Percentiles rank a stretch among this genome's conserved stretches.
Evolutionary conservation across 2,113 vertebrate genomes (phyloP).

Genomic region (Columba livia): DNA sequence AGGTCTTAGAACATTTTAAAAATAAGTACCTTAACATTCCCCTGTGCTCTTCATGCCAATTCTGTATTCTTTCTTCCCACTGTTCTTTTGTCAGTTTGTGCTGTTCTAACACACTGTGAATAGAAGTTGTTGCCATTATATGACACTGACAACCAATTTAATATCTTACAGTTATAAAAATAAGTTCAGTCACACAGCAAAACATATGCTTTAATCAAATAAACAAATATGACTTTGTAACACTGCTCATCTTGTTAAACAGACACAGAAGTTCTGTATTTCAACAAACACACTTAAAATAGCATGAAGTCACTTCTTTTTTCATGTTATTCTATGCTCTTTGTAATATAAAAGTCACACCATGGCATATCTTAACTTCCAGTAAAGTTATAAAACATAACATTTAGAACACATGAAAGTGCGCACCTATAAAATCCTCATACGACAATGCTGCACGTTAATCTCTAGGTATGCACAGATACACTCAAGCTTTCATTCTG

Average conservation of each 20-base stretch:
- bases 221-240: background rate
- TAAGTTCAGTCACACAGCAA: background rate
- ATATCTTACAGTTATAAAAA: background rate
- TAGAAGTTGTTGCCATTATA: slow-evolving; percentile 9
- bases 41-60: slow-evolving; percentile 96
- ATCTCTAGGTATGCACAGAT: background rate
- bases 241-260: background rate
- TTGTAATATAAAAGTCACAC: background rate
- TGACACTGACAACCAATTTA: background rate
- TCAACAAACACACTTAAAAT: background rate
- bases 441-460: background rate
- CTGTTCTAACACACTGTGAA: slow-evolving; percentile 91
- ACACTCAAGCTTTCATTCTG: background rate
- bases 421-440: background rate
- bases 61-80: slow-evolving; percentile 98
- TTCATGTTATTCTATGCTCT: background rate
- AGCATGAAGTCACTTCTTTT: background rate
- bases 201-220: background rate
- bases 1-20: background rate
- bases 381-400: background rate
- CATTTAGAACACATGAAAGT: background rate
- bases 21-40: slow-evolving; percentile 89
- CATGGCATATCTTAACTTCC: background rate
- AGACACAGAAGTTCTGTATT: background rate
- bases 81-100: slow-evolving; percentile 98